A percentile compares a stretch with the other conserved stretches of the same genome.
Conservation (phyloP, 2,888 invertebrate genomes). For the Ectropis crepuscularia region DNA sequence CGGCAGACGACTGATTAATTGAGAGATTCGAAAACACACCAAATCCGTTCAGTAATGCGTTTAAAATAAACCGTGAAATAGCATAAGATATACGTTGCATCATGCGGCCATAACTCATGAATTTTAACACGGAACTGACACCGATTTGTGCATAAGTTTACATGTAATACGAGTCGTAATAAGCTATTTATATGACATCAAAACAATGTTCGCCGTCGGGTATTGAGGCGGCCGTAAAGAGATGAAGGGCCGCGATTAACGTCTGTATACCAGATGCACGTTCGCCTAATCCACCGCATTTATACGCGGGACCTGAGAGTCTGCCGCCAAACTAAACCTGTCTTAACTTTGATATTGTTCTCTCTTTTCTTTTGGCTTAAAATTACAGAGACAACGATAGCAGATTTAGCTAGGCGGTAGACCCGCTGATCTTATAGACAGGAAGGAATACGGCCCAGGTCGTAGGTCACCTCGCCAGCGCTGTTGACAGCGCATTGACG, state of each 20-base stretch:
- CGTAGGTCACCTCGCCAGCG: conserved; percentile 50
- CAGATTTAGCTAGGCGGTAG: too few species aligned
- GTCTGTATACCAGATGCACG: conserved; percentile 68
- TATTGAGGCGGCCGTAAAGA: conserved; percentile 62
- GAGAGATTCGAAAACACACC: conserved; percentile 53
- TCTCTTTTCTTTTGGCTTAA: too few species aligned
- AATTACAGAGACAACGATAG: too few species aligned
- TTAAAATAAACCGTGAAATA: conserved; percentile 45
- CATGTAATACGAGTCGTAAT: conserved; percentile 60
- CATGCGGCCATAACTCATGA: conserved; percentile 46
- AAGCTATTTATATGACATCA: conserved; percentile 72
- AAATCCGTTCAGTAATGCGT: conserved; percentile 39
- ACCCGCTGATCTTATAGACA: conserved; percentile 33
- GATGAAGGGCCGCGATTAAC: conserved; percentile 65
- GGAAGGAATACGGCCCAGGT: conserved; percentile 51
- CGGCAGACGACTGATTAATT: conserved; percentile 59
- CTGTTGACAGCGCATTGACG: conserved; percentile 40
- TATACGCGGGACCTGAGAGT: conserved; percentile 46
- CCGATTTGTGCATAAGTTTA: conserved; percentile 56
- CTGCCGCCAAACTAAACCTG: too few species aligned
- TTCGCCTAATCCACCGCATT: conserved; percentile 57
- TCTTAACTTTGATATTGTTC: too few species aligned
- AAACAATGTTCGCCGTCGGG: conserved; percentile 61
- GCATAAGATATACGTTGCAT: conserved; percentile 36
- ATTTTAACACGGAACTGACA: conserved; percentile 71